Evolutionary conservation across 2,797 vertebrate genomes (phyloP).

Genomic region (Amblyopsis hoosieri): DNA sequence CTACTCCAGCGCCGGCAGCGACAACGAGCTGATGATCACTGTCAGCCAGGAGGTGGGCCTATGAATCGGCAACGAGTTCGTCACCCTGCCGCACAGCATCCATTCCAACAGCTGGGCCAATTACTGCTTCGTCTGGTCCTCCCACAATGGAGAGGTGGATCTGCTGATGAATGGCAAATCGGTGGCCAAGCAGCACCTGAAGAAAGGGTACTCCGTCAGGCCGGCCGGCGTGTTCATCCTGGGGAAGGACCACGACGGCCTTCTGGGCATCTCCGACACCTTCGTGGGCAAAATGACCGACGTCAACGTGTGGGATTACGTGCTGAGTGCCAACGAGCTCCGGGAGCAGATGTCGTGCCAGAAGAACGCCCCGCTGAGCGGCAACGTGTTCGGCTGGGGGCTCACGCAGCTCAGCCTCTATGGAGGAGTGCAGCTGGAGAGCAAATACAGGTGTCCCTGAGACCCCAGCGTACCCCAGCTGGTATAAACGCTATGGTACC

Average conservation of each 20-base stretch:
- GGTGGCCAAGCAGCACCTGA: slow-evolving; percentile 67
- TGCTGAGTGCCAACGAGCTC: slow-evolving; percentile 67
- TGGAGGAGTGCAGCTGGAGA: slow-evolving; percentile 80
- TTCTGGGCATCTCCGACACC: slow-evolving; percentile 78
- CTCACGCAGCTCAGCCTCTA: slow-evolving; percentile 74
- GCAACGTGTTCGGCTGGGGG: slow-evolving; percentile 85
- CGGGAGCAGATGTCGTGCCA: slow-evolving; percentile 73
- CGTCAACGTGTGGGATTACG: slow-evolving; percentile 82
- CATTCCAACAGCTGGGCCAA: slow-evolving; percentile 75
- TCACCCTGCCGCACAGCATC: slow-evolving; percentile 76
- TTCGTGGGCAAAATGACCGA: slow-evolving; percentile 80
- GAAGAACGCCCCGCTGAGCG: slow-evolving; percentile 56
- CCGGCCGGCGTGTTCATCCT: slow-evolving; percentile 73
- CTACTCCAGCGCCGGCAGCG: slow-evolving; percentile 72
- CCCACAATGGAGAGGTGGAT: slow-evolving; percentile 62
- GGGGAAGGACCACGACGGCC: slow-evolving; percentile 79
- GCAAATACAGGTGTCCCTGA: slow-evolving; percentile 77
- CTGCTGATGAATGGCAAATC: slow-evolving; percentile 82
- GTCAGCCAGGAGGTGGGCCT: slow-evolving; percentile 74
- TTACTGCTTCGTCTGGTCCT: slow-evolving; percentile 83
- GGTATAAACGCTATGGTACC: slow-evolving; percentile 14
- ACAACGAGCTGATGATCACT: slow-evolving; percentile 80
- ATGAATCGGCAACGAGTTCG: slow-evolving; percentile 79
- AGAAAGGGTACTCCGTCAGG: slow-evolving; percentile 61
- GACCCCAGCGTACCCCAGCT: background rate